Conservation (phyloP, 2,888 invertebrate genomes). For the Biston betularia region DNA sequence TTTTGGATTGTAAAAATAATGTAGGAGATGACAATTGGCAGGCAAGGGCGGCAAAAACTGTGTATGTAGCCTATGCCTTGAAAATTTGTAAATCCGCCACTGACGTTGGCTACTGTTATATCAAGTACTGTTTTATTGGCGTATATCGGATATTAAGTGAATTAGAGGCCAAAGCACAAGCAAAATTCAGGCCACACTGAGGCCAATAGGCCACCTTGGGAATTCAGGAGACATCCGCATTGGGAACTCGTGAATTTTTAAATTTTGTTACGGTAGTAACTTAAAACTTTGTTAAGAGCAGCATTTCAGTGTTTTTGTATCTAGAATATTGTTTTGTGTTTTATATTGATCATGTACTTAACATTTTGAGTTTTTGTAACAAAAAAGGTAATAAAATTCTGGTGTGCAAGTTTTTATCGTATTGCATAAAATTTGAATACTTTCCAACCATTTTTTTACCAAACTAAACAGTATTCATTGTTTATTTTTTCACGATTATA, state of each 20-base stretch:
- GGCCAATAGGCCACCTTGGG: slow-evolving; percentile 41
- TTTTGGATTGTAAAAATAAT: too few species aligned
- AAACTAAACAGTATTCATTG: too few species aligned
- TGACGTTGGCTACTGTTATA: slow-evolving; percentile 17
- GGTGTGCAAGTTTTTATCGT: too few species aligned
- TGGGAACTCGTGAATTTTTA: slow-evolving; percentile 42
- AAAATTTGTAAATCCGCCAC: too few species aligned
- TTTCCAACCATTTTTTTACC: too few species aligned
- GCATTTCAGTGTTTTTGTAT: slow-evolving; percentile 10
- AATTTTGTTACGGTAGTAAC: slow-evolving; percentile 36
- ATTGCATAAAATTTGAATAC: too few species aligned
- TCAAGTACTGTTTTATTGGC: slow-evolving; percentile 27
- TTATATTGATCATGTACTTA: not conserved
- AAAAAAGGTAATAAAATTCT: too few species aligned
- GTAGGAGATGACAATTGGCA: too few species aligned
- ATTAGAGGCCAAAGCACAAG: slow-evolving; percentile 45
- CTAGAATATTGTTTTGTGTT: not conserved
- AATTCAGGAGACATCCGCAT: slow-evolving; percentile 41
- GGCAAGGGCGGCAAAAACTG: too few species aligned
- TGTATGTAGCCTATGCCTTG: too few species aligned
- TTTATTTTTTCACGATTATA: too few species aligned
- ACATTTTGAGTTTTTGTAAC: too few species aligned
- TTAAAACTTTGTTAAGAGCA: slow-evolving; percentile 40
- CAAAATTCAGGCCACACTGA: slow-evolving; percentile 33
- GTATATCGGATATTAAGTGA: slow-evolving; percentile 44